phyloP scores from a whole-genome alignment of 1,140 invertebrate genomes.

The Dolichoris vasculosae region DNA sequence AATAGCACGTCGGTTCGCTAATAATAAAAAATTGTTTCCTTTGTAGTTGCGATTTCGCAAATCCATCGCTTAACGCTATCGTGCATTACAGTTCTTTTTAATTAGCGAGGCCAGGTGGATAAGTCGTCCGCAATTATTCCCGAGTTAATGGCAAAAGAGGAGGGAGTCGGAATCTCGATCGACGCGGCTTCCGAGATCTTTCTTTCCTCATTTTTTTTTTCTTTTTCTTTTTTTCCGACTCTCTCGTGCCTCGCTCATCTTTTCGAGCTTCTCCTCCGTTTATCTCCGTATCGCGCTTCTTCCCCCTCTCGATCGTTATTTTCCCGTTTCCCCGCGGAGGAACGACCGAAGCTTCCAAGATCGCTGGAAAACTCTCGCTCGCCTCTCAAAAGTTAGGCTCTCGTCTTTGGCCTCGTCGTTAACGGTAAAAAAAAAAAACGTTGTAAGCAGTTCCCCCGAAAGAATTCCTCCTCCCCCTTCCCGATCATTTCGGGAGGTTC shows the following conservation, averaged over 20 bases:
- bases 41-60: neutral
- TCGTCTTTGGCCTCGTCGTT: no score
- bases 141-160: neutral
- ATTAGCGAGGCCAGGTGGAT: slow-evolving; percentile 9
- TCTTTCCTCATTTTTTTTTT: neutral
- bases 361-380: no score
- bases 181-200: neutral
- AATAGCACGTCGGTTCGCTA: neutral
- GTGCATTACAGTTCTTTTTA: slow-evolving; percentile 5
- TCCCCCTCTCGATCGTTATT: no score
- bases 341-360: no score
- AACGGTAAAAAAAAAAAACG: no score
- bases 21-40: neutral
- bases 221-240: neutral
- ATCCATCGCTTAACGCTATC: neutral
- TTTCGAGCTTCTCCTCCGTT: neutral
- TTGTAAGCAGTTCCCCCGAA: no score
- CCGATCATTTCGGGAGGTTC: no score
- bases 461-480: no score
- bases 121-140: slow-evolving; percentile 1
- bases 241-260: no score
- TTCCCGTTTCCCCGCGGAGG: no score
- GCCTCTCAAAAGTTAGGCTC: no score
- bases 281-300: neutral
- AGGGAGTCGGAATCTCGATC: neutral